Evolutionary conservation across 2,113 vertebrate genomes (phyloP).

Genomic region (Nerophis lumbriciformis): DNA sequence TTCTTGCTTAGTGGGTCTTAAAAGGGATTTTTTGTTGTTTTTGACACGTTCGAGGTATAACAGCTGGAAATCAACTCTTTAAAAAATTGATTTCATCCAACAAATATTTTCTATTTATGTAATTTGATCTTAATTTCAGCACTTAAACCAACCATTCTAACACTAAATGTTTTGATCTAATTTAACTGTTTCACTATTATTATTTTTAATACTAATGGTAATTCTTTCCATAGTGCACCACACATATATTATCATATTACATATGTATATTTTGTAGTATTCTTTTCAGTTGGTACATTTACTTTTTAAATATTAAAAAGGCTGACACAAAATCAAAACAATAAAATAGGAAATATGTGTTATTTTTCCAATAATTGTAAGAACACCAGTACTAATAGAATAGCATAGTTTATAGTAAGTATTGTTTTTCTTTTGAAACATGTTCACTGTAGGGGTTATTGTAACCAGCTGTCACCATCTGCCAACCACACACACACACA

Average conservation of each 20-base stretch:
- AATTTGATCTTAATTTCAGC: not conserved
- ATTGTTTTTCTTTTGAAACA: conserved; percentile 8
- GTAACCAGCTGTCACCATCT: conserved; percentile 58
- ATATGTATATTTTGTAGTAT: not conserved
- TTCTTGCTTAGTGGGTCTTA: conserved; percentile 26
- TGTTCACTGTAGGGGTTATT: conserved; percentile 35
- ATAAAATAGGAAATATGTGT: not conserved
- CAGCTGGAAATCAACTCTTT: conserved; percentile 9
- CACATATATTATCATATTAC: not conserved
- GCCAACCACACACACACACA: conserved; percentile 28
- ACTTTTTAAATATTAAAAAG: conserved; percentile 7
- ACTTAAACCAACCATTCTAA: too few species aligned
- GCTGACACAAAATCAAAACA: not conserved
- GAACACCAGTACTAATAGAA: not conserved
- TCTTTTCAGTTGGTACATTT: not conserved
- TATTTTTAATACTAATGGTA: too few species aligned
- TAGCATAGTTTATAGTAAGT: not conserved
- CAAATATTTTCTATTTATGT: too few species aligned
- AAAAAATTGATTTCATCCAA: not conserved
- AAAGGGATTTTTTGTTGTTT: conserved; percentile 23
- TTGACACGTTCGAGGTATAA: conserved; percentile 11
- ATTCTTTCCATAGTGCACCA: too few species aligned
- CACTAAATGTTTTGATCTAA: too few species aligned
- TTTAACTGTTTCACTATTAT: too few species aligned
- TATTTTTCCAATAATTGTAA: not conserved